These are phyloP conservation scores for Palythoa caribaeorum DNA, from an alignment of 92 coral and sea anemone genomes.

Conservation along the genomic window DNA sequence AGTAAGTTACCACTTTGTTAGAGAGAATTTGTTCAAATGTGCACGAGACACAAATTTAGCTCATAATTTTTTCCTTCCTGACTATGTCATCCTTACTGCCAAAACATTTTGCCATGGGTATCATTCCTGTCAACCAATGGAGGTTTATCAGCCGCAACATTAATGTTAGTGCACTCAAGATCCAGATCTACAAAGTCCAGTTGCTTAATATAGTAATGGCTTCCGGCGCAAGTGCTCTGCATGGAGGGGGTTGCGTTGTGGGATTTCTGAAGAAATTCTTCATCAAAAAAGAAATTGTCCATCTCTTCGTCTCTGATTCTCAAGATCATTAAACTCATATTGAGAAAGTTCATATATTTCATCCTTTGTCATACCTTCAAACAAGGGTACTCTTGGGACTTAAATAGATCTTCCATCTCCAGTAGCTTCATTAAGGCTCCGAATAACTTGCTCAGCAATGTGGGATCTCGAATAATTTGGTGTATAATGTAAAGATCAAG, in stretches of 20 bases:
- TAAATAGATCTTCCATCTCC: constrained; percentile 62
- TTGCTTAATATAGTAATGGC: constrained; percentile 15
- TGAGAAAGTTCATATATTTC: constrained; percentile 47
- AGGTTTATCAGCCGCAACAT: constrained; percentile 19
- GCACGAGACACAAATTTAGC: too few species aligned
- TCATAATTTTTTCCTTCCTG: too few species aligned
- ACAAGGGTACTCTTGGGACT: constrained; percentile 49
- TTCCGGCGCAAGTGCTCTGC: constrained; percentile 47
- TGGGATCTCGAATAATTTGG: constrained; percentile 64
- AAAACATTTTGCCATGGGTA: constrained; percentile 50
- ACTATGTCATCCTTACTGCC: constrained; percentile 34
- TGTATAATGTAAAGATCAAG: constrained; percentile 57
- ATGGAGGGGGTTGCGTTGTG: constrained; percentile 47
- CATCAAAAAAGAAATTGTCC: constrained; percentile 59
- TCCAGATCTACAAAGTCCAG: constrained; percentile 15
- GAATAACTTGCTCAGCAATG: constrained; percentile 71
- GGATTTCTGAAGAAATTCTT: constrained; percentile 45
- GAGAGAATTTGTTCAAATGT: too few species aligned
- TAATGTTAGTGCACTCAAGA: constrained; percentile 2
- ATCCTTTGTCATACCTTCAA: constrained; percentile 52
- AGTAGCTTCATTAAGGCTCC: constrained; percentile 61
- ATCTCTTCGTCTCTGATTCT: constrained; percentile 14
- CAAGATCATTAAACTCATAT: constrained; percentile 57
- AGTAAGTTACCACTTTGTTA: too few species aligned
- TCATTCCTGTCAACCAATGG: constrained; percentile 46